These are phyloP conservation scores for Grapholita molesta DNA, from an alignment of 1,140 invertebrate species.

Conservation along the genomic window DNA sequence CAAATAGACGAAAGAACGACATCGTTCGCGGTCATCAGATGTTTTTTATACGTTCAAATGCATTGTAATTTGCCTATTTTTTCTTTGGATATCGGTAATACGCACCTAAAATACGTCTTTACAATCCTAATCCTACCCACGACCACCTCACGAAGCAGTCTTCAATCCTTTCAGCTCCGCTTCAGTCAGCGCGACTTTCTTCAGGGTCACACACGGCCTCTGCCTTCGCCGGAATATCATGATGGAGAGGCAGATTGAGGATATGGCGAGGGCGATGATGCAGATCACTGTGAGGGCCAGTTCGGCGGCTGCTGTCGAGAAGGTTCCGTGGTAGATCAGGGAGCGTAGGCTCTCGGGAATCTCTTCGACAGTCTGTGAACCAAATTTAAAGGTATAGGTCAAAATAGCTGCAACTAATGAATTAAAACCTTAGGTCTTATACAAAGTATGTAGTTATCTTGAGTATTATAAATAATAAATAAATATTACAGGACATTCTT, in stretches of 20 bases:
- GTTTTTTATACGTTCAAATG: too few relatives aligned
- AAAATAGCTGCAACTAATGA: too few relatives aligned
- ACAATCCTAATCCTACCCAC: neutral
- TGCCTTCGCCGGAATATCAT: conserved; percentile 41
- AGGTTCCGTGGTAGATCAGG: conserved; percentile 73
- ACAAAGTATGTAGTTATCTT: too few relatives aligned
- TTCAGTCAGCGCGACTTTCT: conserved; percentile 30
- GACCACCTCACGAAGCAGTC: neutral
- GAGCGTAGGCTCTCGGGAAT: conserved; percentile 61
- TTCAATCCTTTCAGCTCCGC: conserved; percentile 21
- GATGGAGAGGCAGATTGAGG: conserved; percentile 46
- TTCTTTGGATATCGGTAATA: too few relatives aligned
- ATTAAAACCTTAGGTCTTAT: too few relatives aligned
- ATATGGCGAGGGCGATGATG: conserved; percentile 45
- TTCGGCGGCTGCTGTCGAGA: conserved; percentile 63
- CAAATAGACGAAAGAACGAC: too few relatives aligned
- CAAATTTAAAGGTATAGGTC: conserved; percentile 24
- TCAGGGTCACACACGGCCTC: conserved; percentile 53
- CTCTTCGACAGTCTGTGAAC: conserved; percentile 59
- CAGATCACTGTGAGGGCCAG: conserved; percentile 58
- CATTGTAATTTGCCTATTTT: too few relatives aligned
- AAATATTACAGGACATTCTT: too few relatives aligned
- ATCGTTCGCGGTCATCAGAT: too few relatives aligned
- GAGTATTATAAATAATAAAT: too few relatives aligned
- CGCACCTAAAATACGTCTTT: neutral